Evolutionary conservation across 2,113 vertebrate genomes (phyloP).

Genomic region (Cynocephalus volans): DNA sequence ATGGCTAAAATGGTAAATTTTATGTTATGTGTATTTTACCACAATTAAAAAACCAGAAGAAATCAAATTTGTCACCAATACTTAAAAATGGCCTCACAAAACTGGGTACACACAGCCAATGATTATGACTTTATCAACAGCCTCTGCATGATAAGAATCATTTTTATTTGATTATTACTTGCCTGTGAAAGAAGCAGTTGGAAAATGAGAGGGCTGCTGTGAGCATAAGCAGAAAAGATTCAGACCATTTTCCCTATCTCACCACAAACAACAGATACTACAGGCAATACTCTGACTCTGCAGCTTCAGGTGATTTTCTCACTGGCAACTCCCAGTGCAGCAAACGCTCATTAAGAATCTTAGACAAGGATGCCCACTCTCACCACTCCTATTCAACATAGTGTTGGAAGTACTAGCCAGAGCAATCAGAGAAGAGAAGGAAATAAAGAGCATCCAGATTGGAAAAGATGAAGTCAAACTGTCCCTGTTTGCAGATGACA

Average conservation of each 20-base stretch:
- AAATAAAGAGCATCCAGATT: too few relatives aligned
- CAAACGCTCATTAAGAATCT: background rate
- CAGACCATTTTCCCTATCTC: background rate
- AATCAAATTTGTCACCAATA: constrained; percentile 13
- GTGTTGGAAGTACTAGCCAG: too few relatives aligned
- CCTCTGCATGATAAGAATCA: background rate
- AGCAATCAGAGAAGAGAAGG: too few relatives aligned
- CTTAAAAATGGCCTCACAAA: background rate
- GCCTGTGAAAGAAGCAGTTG: background rate
- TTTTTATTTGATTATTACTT: background rate
- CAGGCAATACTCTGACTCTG: background rate
- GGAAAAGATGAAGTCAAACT: too few relatives aligned
- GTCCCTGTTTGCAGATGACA: too few relatives aligned
- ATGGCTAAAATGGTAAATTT: background rate
- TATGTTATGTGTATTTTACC: background rate
- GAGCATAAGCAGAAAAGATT: background rate
- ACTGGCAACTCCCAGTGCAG: background rate
- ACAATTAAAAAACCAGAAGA: background rate
- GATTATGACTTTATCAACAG: background rate
- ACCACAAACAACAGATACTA: background rate
- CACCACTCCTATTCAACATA: too few relatives aligned
- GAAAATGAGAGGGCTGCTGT: constrained; percentile 1
- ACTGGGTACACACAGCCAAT: background rate
- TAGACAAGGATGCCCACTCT: too few relatives aligned
- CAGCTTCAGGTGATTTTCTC: background rate